A percentile compares a stretch with the other conserved stretches of the same genome.
Conservation (phyloP, 2,797 vertebrate genomes). For the Myripristis murdjan region DNA sequence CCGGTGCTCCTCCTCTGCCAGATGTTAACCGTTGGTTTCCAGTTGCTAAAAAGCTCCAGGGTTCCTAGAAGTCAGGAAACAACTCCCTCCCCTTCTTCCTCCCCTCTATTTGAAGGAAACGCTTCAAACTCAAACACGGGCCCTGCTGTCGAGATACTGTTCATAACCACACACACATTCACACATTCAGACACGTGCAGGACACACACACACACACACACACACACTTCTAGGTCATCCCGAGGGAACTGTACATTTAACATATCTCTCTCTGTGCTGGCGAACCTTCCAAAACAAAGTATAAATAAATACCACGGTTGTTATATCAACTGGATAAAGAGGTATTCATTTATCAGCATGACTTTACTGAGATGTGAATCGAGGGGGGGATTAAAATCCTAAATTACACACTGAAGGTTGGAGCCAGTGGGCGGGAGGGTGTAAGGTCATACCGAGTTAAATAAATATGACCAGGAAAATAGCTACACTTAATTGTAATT, state of each 20-base stretch:
- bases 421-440: background rate
- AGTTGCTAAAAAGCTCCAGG: conserved; percentile 16
- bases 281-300: background rate
- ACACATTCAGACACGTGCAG: background rate
- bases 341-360: conserved; percentile 25
- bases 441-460: conserved; percentile 2
- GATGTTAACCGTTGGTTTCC: conserved; percentile 44
- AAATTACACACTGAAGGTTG: background rate
- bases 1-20: conserved; percentile 5
- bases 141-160: conserved; percentile 26
- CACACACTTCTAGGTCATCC: background rate
- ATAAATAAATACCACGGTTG: conserved; percentile 43
- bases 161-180: conserved; percentile 18
- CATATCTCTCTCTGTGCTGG: conserved; percentile 9
- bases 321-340: conserved; percentile 36
- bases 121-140: conserved; percentile 30
- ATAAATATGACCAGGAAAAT: background rate
- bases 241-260: conserved; percentile 9
- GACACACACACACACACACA: conserved; percentile 1
- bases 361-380: conserved; percentile 9
- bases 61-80: conserved; percentile 63
- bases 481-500: background rate
- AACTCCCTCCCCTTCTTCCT: background rate
- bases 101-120: conserved; percentile 12
- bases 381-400: background rate